Evolutionary conservation across 2,113 vertebrate genomes (phyloP).

Genomic region (Oryzias melastigma): DNA sequence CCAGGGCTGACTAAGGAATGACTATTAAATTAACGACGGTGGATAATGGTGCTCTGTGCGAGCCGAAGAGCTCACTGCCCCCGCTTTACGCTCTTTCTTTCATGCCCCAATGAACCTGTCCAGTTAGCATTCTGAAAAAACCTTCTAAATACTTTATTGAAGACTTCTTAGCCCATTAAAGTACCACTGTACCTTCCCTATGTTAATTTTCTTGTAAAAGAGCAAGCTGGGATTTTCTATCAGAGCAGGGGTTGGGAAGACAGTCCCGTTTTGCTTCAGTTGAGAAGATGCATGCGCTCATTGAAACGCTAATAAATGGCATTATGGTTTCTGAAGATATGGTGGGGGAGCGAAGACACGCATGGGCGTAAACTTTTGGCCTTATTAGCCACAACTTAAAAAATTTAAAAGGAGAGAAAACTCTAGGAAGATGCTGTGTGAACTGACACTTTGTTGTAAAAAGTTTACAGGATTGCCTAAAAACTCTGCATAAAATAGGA

Average conservation of each 20-base stretch:
- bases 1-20: slow-evolving; percentile 68
- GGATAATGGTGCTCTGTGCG: slow-evolving; percentile 71
- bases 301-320: slow-evolving; percentile 67
- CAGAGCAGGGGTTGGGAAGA: slow-evolving; percentile 68
- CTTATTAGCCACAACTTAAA: slow-evolving; percentile 73
- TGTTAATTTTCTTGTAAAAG: slow-evolving; percentile 78
- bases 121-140: slow-evolving; percentile 69
- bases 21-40: slow-evolving; percentile 78
- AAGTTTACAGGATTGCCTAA: slow-evolving; percentile 49
- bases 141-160: slow-evolving; percentile 79
- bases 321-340: slow-evolving; percentile 49
- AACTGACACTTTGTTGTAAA: slow-evolving; percentile 60
- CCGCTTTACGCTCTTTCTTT: slow-evolving; percentile 70
- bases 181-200: slow-evolving; percentile 65
- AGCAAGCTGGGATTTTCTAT: slow-evolving; percentile 70
- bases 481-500: slow-evolving; percentile 21
- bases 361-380: slow-evolving; percentile 45
- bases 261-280: slow-evolving; percentile 68
- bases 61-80: slow-evolving; percentile 63
- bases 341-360: slow-evolving; percentile 17
- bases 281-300: slow-evolving; percentile 61
- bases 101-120: slow-evolving; percentile 77
- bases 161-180: slow-evolving; percentile 78
- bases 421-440: slow-evolving; percentile 51
- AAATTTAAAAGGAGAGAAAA: slow-evolving; percentile 53